These are phyloP conservation scores for Electrophaes corylata DNA, from an alignment of 2,888 invertebrate species.

Conservation along the genomic window DNA sequence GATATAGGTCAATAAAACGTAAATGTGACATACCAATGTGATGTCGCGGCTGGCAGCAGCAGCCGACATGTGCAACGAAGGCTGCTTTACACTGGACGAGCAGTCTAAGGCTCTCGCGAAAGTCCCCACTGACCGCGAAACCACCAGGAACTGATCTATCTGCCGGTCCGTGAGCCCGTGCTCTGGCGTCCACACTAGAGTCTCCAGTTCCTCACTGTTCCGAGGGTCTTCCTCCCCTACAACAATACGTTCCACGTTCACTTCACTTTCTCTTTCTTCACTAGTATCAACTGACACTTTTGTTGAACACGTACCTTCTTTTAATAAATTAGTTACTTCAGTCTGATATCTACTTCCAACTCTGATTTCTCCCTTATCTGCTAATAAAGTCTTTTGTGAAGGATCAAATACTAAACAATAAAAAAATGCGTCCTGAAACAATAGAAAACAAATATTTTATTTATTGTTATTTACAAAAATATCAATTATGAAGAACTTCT, in stretches of 20 bases:
- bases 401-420: slow-evolving; percentile 99
- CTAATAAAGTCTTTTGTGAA: slow-evolving; percentile 98
- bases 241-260: slow-evolving; percentile 37
- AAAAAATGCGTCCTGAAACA: slow-evolving; percentile 97
- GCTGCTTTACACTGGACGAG: slow-evolving; percentile 98
- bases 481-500: too few relatives aligned
- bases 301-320: slow-evolving; percentile 85
- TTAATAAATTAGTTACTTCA: slow-evolving; percentile 92
- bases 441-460: slow-evolving; percentile 58
- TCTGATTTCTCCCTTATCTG: slow-evolving; percentile 98
- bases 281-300: slow-evolving; percentile 29
- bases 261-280: slow-evolving; percentile 28
- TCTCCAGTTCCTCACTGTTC: slow-evolving; percentile 91
- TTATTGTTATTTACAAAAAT: slow-evolving; percentile 8
- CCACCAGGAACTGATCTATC: slow-evolving; percentile 99
- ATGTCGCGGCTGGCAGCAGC: slow-evolving; percentile 99
- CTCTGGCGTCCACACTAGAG: slow-evolving; percentile 97
- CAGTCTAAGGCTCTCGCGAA: slow-evolving; percentile 99
- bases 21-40: slow-evolving; percentile 87
- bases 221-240: slow-evolving; percentile 86
- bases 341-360: slow-evolving; percentile 98
- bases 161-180: slow-evolving; percentile 96
- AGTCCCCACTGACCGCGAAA: slow-evolving; percentile 97
- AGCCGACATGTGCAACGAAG: slow-evolving; percentile 99
- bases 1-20: too few relatives aligned